These are phyloP conservation scores for Drepanosiphum platanoidis DNA, from an alignment of 2,888 invertebrate species.

Conservation along the genomic window DNA sequence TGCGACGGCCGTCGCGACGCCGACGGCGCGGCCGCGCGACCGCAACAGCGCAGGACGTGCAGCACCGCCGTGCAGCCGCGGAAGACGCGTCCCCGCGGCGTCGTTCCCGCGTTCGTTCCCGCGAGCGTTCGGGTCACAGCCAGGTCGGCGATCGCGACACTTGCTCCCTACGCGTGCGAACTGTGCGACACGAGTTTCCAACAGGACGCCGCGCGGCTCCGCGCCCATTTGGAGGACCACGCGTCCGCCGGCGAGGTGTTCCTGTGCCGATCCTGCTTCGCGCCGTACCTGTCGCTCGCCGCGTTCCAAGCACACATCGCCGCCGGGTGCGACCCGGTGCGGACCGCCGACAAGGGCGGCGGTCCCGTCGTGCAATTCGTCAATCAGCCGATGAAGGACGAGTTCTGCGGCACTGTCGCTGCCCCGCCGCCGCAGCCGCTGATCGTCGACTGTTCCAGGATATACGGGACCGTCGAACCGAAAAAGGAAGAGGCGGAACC, in stretches of 20 bases:
- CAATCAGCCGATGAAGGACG: background rate
- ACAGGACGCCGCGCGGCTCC: background rate
- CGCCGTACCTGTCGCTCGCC: slow-evolving; percentile 14
- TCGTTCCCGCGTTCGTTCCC: background rate
- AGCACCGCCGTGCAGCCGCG: background rate
- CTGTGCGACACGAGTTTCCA: slow-evolving; percentile 13
- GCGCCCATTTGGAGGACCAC: slow-evolving; percentile 21
- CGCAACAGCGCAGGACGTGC: background rate
- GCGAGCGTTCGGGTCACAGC: background rate
- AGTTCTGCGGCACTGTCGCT: background rate
- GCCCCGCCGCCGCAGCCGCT: background rate
- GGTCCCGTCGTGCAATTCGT: background rate
- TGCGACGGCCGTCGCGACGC: background rate
- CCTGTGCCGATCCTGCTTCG: slow-evolving; percentile 12
- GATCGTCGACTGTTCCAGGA: slow-evolving; percentile 33
- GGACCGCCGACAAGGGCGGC: background rate
- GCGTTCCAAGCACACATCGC: background rate
- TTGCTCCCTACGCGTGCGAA: background rate
- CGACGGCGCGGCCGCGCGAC: background rate
- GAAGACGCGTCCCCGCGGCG: background rate
- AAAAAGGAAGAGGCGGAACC: background rate
- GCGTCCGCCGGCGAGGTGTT: background rate
- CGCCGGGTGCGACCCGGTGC: background rate
- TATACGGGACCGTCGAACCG: background rate
- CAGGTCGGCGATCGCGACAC: background rate